A percentile compares a stretch with the other conserved stretches of the same genome.
These are phyloP conservation scores for Mormyrus proboscirostris DNA, from an alignment of 2,797 vertebrate species.

Conservation along the genomic window DNA sequence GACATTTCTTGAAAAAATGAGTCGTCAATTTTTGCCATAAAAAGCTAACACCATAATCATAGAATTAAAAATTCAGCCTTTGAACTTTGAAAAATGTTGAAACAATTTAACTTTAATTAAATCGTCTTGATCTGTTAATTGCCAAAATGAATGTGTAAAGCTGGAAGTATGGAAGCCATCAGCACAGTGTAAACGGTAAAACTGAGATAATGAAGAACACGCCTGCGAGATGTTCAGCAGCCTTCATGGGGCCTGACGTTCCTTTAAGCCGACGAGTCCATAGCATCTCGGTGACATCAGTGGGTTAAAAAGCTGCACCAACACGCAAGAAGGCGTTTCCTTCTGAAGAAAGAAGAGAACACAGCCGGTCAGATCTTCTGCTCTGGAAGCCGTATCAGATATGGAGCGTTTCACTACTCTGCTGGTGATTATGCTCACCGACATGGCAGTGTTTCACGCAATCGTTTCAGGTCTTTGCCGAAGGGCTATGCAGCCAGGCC, in stretches of 20 bases:
- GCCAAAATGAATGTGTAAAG: neutral
- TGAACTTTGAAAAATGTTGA: neutral
- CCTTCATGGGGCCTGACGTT: neutral
- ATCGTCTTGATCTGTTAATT: neutral
- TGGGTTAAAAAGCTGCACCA: slow-evolving; percentile 70
- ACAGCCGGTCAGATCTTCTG: neutral
- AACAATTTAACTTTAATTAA: slow-evolving; percentile 5
- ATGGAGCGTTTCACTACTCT: neutral
- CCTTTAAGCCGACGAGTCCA: slow-evolving; percentile 58
- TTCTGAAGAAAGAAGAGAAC: slow-evolving; percentile 41
- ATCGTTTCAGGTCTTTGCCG: neutral
- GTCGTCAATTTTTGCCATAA: neutral
- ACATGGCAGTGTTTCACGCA: neutral
- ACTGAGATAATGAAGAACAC: neutral
- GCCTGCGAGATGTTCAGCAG: too few species aligned
- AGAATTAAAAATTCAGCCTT: neutral
- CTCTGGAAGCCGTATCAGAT: neutral
- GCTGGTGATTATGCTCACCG: neutral
- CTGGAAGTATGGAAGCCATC: neutral
- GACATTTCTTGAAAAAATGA: neutral
- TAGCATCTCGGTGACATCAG: slow-evolving; percentile 69
- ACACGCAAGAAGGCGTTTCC: slow-evolving; percentile 46
- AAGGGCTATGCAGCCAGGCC: neutral
- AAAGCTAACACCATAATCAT: neutral
- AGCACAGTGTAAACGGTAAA: neutral